These are phyloP conservation scores for Acleris emargana DNA, from an alignment of 2,888 invertebrate species.

Conservation along the genomic window DNA sequence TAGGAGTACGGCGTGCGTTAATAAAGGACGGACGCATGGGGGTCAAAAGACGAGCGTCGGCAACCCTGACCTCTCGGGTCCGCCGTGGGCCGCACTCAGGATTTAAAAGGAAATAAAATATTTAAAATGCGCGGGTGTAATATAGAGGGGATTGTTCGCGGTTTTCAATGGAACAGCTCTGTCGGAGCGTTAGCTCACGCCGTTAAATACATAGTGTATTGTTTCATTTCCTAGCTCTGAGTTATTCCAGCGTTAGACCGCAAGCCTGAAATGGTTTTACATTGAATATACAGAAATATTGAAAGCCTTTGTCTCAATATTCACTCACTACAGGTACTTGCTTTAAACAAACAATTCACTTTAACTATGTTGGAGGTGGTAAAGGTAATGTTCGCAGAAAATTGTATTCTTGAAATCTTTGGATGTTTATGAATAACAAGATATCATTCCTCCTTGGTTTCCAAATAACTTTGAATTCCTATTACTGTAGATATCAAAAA, in stretches of 20 bases:
- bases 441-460: too few species aligned
- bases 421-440: background rate
- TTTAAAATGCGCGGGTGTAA: slow-evolving; percentile 42
- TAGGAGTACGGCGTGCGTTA: slow-evolving; percentile 51
- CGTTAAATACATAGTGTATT: slow-evolving; percentile 56
- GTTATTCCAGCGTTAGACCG: slow-evolving; percentile 31
- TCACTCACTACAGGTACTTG: background rate
- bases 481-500: too few species aligned
- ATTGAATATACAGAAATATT: slow-evolving; percentile 16
- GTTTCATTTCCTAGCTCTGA: slow-evolving; percentile 45
- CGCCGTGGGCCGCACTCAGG: slow-evolving; percentile 66
- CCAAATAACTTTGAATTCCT: too few species aligned
- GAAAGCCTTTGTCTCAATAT: slow-evolving; percentile 20
- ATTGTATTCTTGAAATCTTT: background rate
- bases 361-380: background rate
- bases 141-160: slow-evolving; percentile 46
- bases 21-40: slow-evolving; percentile 58
- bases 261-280: slow-evolving; percentile 25
- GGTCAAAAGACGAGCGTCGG: slow-evolving; percentile 82
- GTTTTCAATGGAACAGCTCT: slow-evolving; percentile 49
- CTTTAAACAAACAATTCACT: background rate
- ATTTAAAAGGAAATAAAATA: slow-evolving; percentile 41
- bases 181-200: slow-evolving; percentile 51
- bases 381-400: background rate
- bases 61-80: slow-evolving; percentile 81